These are phyloP conservation scores for Syngnathus scovelli DNA, from an alignment of 2,113 vertebrate species.

Conservation along the genomic window DNA sequence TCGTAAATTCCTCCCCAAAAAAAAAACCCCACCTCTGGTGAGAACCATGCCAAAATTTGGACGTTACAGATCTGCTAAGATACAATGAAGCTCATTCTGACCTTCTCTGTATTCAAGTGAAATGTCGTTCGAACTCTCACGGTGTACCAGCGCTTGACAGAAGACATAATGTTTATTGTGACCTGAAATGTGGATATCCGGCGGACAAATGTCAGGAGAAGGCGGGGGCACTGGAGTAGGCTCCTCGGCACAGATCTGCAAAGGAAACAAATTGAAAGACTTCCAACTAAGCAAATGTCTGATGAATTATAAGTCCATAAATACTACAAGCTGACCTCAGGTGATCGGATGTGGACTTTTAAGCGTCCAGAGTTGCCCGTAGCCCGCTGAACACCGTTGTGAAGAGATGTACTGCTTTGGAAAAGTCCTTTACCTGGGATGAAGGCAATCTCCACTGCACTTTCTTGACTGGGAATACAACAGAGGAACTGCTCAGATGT, in stretches of 20 bases:
- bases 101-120: background rate
- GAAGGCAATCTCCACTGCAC: conserved; percentile 80
- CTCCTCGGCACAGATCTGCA: conserved; percentile 77
- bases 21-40: too few species aligned
- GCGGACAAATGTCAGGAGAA: conserved; percentile 78
- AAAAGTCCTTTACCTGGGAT: conserved; percentile 78
- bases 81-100: too few species aligned
- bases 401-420: conserved; percentile 64
- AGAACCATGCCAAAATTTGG: too few species aligned
- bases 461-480: conserved; percentile 69
- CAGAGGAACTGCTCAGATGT: background rate
- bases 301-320: background rate
- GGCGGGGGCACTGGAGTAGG: conserved; percentile 67
- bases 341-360: conserved; percentile 77
- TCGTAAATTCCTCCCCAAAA: too few species aligned
- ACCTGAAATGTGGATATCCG: conserved; percentile 70
- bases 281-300: too few species aligned
- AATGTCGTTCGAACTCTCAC: background rate
- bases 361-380: conserved; percentile 72
- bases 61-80: too few species aligned
- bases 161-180: background rate
- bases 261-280: background rate
- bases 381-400: conserved; percentile 67
- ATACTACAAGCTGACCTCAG: conserved; percentile 70
- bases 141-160: background rate